Conservation (phyloP, 2,113 vertebrate genomes). For the Triplophysa dalaica region DNA sequence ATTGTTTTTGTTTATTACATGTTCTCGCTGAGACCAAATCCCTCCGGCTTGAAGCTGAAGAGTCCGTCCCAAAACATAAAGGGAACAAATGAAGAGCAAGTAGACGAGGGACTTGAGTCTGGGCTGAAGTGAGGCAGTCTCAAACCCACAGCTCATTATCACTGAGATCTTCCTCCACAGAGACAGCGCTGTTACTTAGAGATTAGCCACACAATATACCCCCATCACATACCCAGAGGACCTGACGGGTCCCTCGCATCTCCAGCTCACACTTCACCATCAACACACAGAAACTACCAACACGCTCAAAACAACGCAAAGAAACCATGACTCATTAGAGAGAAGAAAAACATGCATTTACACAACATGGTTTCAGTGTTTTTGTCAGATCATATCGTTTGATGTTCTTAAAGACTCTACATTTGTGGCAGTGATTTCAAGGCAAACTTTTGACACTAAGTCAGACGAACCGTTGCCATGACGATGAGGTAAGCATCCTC, state of each 20-base stretch:
- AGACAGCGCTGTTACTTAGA: conserved; percentile 73
- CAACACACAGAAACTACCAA: too few species aligned
- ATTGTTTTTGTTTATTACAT: conserved; percentile 29
- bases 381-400: too few species aligned
- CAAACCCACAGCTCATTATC: conserved; percentile 61
- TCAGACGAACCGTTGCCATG: too few species aligned
- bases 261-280: conserved; percentile 34
- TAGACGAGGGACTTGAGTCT: conserved; percentile 43
- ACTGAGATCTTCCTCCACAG: conserved; percentile 52
- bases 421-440: too few species aligned
- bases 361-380: too few species aligned
- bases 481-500: too few species aligned
- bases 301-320: too few species aligned
- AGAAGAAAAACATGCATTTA: too few species aligned
- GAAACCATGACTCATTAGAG: too few species aligned
- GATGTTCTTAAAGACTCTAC: too few species aligned
- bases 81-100: conserved; percentile 36
- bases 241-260: conserved; percentile 21
- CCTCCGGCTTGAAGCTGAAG: conserved; percentile 3
- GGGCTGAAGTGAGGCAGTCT: conserved; percentile 43
- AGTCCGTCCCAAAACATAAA: conserved; percentile 39
- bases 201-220: conserved; percentile 71
- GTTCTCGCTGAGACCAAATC: conserved; percentile 38
- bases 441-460: too few species aligned
- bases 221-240: conserved; percentile 58